Evolutionary conservation across 2,113 vertebrate species (phyloP).

Genomic region (Rhagologus leucostigma): DNA sequence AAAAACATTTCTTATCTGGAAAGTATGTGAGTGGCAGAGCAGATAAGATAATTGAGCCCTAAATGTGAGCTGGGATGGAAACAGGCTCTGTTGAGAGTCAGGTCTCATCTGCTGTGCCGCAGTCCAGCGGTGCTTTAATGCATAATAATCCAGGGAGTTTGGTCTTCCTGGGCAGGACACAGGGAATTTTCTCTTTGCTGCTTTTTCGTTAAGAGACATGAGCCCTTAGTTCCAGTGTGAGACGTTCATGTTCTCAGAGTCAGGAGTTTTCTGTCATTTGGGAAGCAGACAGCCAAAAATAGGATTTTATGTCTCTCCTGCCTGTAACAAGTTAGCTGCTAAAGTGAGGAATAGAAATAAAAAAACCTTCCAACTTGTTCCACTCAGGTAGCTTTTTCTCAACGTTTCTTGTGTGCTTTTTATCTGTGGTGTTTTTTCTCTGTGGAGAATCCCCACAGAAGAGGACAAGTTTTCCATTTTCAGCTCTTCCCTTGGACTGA

Average conservation of each 20-base stretch:
- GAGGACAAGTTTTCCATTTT: background rate
- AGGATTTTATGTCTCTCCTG: background rate
- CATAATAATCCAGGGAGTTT: slow-evolving; percentile 4
- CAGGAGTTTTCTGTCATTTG: background rate
- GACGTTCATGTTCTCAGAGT: background rate
- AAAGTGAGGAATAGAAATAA: background rate
- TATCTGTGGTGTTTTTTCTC: background rate
- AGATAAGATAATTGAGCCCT: slow-evolving; percentile 65
- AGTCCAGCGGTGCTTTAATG: background rate
- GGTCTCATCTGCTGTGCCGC: slow-evolving; percentile 18
- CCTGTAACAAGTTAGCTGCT: background rate
- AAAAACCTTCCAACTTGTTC: background rate
- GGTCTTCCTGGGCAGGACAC: background rate
- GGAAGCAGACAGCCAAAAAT: background rate
- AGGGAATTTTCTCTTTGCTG: background rate
- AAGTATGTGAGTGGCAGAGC: slow-evolving; percentile 44
- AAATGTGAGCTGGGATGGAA: slow-evolving; percentile 65
- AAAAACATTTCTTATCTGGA: slow-evolving; percentile 44
- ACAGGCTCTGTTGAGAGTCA: slow-evolving; percentile 48
- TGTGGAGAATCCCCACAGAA: background rate
- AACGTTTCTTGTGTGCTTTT: background rate
- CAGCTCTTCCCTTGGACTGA: background rate
- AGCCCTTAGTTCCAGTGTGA: background rate
- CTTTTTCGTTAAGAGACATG: background rate
- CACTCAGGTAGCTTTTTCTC: background rate